Evolutionary conservation across 2,888 invertebrate species (phyloP).

Genomic region (Exocentrus adspersus): DNA sequence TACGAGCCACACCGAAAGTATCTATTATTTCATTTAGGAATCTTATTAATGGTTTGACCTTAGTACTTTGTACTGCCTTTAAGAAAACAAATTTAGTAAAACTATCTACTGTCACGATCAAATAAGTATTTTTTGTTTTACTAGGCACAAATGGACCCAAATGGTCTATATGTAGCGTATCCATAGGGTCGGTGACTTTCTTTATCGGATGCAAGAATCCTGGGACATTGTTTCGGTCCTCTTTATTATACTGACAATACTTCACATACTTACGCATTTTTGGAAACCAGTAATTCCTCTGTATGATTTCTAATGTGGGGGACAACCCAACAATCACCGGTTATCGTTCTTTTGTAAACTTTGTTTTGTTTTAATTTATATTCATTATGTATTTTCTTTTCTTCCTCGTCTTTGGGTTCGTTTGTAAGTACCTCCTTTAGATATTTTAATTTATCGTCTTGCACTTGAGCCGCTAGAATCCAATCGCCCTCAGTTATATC

Average conservation of each 20-base stretch:
- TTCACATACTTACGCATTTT: background rate
- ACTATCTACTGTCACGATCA: background rate
- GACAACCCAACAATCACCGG: background rate
- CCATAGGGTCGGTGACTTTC: background rate
- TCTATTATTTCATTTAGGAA: slow-evolving; percentile 32
- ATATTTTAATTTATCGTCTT: background rate
- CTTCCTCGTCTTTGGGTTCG: background rate
- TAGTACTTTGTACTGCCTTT: slow-evolving; percentile 19
- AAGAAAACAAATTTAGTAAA: background rate
- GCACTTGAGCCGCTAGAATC: background rate
- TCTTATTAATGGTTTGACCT: slow-evolving; percentile 27
- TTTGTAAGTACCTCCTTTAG: background rate
- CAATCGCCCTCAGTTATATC: background rate
- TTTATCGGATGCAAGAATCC: background rate
- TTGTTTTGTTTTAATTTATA: background rate
- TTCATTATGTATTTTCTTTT: background rate
- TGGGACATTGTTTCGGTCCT: background rate
- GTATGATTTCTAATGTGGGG: background rate
- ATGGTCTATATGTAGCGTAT: slow-evolving; percentile 6
- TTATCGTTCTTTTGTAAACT: background rate
- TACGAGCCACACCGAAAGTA: slow-evolving; percentile 34
- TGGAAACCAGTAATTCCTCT: slow-evolving; percentile 12
- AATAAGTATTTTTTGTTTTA: background rate
- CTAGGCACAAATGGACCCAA: slow-evolving; percentile 1
- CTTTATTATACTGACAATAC: slow-evolving; percentile 3